Percentiles rank a stretch among this genome's conserved stretches.
Conservation (phyloP, 2,888 invertebrate species). For the Andrena praecox region DNA sequence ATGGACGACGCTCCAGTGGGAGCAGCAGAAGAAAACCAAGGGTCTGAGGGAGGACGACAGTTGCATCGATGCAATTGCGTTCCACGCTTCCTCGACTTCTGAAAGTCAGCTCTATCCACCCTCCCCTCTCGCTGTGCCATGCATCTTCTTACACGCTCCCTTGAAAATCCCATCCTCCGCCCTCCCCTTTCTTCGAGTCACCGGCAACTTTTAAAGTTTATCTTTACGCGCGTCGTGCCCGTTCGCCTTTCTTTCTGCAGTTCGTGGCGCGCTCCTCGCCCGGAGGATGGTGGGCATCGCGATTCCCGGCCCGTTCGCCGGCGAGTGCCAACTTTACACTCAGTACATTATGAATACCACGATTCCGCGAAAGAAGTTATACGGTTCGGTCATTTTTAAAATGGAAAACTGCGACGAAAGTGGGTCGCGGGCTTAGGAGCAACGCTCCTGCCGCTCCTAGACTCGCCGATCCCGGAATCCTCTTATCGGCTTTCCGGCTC, state of each 20-base stretch:
- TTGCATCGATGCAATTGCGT: constrained; percentile 54
- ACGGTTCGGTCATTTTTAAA: constrained; percentile 69
- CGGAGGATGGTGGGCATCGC: constrained; percentile 1
- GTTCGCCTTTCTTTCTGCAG: constrained; percentile 24
- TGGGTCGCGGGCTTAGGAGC: constrained; percentile 60
- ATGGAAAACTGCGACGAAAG: constrained; percentile 60
- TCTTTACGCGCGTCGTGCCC: constrained; percentile 70
- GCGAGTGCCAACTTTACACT: constrained; percentile 74
- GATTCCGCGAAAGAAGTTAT: constrained; percentile 72
- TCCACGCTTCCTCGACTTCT: constrained; percentile 24
- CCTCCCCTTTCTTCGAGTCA: constrained; percentile 69
- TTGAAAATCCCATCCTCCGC: constrained; percentile 6
- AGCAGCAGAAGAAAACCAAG: constrained; percentile 23
- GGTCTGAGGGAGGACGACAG: constrained; percentile 35
- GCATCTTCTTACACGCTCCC: constrained; percentile 40
- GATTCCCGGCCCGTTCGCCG: constrained; percentile 33
- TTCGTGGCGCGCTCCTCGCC: constrained; percentile 13
- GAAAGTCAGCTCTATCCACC: constrained; percentile 24
- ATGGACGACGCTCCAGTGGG: constrained; percentile 3
- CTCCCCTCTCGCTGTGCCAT: neutral
- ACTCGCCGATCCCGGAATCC: constrained; percentile 44
- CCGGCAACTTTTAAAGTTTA: constrained; percentile 80
- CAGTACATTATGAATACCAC: constrained; percentile 78
- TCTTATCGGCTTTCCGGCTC: constrained; percentile 60
- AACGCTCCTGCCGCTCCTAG: constrained; percentile 10